A percentile compares a stretch with the other conserved stretches of the same genome.
phyloP scores from a whole-genome alignment of 2,888 invertebrate species.

The Noctuana brunneofusca region DNA sequence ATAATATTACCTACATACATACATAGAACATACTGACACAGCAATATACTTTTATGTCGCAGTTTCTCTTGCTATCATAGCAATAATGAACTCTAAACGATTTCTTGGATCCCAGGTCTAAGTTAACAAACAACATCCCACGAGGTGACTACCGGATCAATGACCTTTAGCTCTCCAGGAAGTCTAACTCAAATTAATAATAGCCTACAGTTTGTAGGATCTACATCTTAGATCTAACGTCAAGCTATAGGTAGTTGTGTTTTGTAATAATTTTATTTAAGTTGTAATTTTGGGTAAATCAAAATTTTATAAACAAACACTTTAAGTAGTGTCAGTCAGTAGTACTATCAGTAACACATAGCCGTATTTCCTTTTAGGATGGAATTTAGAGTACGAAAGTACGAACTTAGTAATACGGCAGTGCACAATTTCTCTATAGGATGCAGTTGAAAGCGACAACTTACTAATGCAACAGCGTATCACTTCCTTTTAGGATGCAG shows the following conservation, averaged over 20 bases:
- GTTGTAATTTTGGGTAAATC: neutral
- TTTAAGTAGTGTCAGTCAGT: neutral
- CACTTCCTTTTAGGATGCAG: neutral
- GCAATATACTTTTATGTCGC: neutral
- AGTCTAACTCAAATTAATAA: conserved; percentile 69
- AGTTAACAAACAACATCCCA: conserved; percentile 61
- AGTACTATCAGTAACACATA: neutral
- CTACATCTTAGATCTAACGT: conserved; percentile 15
- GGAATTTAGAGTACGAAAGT: conserved; percentile 1
- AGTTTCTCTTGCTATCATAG: neutral
- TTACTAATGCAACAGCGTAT: conserved; percentile 2
- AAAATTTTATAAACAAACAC: too few species aligned
- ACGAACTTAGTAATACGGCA: neutral
- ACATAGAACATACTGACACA: too few species aligned
- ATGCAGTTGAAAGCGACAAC: conserved; percentile 2
- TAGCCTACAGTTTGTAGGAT: too few species aligned
- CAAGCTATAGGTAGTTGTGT: conserved; percentile 19
- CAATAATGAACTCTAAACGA: neutral
- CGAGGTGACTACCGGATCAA: conserved; percentile 59
- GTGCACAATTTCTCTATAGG: neutral
- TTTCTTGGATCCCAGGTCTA: conserved; percentile 51
- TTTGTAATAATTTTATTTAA: conserved; percentile 12
- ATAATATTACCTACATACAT: too few species aligned
- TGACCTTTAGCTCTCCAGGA: conserved; percentile 61
- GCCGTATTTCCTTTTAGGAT: neutral